Evolutionary conservation across 2,888 invertebrate species (phyloP).

Genomic region (Napeogenes inachia): DNA sequence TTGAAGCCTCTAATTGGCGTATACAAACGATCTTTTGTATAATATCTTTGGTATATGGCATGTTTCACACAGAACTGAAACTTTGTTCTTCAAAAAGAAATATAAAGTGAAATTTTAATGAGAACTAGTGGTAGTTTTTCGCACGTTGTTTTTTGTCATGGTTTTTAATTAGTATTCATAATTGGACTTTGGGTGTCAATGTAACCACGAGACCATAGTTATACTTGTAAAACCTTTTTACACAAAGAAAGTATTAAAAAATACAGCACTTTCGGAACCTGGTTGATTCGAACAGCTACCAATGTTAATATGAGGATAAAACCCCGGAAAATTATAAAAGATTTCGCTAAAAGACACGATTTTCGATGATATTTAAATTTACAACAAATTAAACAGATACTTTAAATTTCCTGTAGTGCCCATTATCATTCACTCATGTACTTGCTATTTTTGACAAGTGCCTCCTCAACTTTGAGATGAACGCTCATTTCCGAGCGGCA

Average conservation of each 20-base stretch:
- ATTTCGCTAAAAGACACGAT: too few relatives aligned
- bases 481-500: conserved; percentile 11
- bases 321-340: not conserved
- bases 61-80: conserved; percentile 40
- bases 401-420: conserved; percentile 20
- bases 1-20: conserved; percentile 51
- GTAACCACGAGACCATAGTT: not conserved
- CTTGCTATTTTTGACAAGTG: conserved; percentile 26
- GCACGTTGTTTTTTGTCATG: conserved; percentile 30
- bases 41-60: conserved; percentile 32
- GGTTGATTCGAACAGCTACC: too few relatives aligned
- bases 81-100: conserved; percentile 35
- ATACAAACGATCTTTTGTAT: conserved; percentile 60
- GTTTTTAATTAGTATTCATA: conserved; percentile 10
- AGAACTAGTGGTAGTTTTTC: conserved; percentile 29
- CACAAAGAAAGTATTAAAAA: too few relatives aligned
- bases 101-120: conserved; percentile 36
- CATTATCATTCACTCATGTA: conserved; percentile 25
- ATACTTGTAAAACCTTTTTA: not conserved
- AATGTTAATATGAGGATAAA: not conserved
- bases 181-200: not conserved
- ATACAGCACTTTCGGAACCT: too few relatives aligned
- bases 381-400: not conserved
- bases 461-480: conserved; percentile 19
- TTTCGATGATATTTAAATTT: too few relatives aligned